phyloP scores from a whole-genome alignment of 1,140 invertebrate species.

The Ephestia elutella region DNA sequence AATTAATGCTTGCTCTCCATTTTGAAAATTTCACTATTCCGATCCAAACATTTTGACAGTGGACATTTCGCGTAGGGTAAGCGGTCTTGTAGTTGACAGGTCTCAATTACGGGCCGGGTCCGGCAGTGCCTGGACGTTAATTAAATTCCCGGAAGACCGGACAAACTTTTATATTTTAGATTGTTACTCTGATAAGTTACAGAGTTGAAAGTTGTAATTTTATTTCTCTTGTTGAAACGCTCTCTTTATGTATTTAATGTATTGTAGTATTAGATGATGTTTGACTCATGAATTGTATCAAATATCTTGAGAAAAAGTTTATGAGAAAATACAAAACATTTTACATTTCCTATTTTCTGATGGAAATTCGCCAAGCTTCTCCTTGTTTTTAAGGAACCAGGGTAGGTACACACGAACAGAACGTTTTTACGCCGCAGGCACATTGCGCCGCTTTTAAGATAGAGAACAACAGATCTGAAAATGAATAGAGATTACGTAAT shows the following conservation, averaged over 20 bases:
- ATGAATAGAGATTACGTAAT: too few relatives aligned
- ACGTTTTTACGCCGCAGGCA: slow-evolving; percentile 17
- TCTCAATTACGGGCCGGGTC: slow-evolving; percentile 35
- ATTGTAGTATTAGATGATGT: too few relatives aligned
- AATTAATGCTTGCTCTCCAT: too few relatives aligned
- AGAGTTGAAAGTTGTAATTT: background rate
- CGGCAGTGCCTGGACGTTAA: slow-evolving; percentile 39
- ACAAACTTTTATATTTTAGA: slow-evolving; percentile 40
- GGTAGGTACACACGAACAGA: background rate
- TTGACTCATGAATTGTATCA: too few relatives aligned
- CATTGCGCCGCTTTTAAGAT: too few relatives aligned
- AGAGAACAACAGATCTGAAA: background rate
- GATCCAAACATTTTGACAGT: slow-evolving; percentile 28
- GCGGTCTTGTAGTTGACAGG: slow-evolving; percentile 40
- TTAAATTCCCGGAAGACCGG: slow-evolving; percentile 49
- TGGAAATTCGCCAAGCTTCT: background rate
- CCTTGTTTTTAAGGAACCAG: background rate
- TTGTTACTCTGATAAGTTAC: slow-evolving; percentile 34
- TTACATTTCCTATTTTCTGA: background rate
- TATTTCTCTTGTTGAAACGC: background rate
- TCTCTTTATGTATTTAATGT: too few relatives aligned
- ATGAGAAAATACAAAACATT: too few relatives aligned
- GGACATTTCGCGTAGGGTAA: slow-evolving; percentile 31
- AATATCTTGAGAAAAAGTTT: too few relatives aligned
- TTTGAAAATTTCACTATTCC: too few relatives aligned